Base-by-base conservation (phyloP, 2,113 vertebrate genomes). In the Vulpes vulpes region DNA sequence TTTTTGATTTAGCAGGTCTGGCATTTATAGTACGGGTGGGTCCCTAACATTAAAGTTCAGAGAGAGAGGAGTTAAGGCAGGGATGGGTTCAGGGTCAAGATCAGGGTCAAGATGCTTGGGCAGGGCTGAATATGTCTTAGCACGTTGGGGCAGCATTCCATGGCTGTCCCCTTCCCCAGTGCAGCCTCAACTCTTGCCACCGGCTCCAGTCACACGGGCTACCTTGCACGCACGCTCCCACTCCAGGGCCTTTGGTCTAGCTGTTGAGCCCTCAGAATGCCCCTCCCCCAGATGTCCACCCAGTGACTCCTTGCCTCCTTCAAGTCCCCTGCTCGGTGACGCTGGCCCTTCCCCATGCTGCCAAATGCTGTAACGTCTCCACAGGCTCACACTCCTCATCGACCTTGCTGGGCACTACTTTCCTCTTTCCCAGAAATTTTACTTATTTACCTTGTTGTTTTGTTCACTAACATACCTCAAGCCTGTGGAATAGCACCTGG, bases 21-120 rank as follows among this genome's bases (percentile, higher is more conserved):
- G 35, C 80, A 57, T 67, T 88, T 71, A 43, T 87, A 35, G 22
- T 30, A 43, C 76, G 65, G 27, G 65, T 57, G 7, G 11, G 64
- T 55, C 62, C 43, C 32, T 95, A 85, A 96, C 55, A 53, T 73
- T 65, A 69, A 89, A 91, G 55, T 43, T 53, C 16, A 69, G 69
- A 71, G 4, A 62, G 15, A 65, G 64, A 81, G 43, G 38, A 23
- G 12, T 92, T 62, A 81, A 81, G 65, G 85, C 38, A 89, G 35
- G 5, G 55, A 35, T 27, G n/a, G 62, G 25, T 22, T 16, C 57
- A 57, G 59, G 65, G 35, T 94, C 71, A 62, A 92, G 49, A 38
- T 32, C 35, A 67, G 23, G 20, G 86, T 65, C 87, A 89, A 62
- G 30, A 38, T 60, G 17, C 51, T 94, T n/a, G 82, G 81, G 57